A percentile compares a stretch with the other conserved stretches of the same genome.
phyloP scores from a whole-genome alignment of 2,113 vertebrate genomes.

The Microtus montanus region DNA sequence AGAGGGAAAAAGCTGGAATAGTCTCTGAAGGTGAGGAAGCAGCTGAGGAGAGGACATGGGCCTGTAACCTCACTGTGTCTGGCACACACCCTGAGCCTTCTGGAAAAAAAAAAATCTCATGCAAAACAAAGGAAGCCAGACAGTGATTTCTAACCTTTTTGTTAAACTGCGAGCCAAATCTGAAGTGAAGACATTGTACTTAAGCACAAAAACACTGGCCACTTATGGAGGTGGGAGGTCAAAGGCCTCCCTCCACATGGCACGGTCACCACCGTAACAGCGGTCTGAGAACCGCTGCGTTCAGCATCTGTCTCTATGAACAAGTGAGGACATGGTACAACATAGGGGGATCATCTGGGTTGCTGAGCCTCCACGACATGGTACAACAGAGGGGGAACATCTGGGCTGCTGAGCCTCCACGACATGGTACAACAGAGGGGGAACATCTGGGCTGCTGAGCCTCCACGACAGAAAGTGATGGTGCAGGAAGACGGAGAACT shows the following conservation, averaged over 20 bases:
- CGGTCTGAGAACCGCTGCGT: not conserved
- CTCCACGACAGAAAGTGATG: rapidly evolving
- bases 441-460: not conserved
- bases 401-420: rapidly evolving
- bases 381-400: no score
- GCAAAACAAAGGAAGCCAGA: not conserved
- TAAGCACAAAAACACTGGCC: not conserved
- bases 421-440: rapidly evolving
- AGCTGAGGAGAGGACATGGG: not conserved
- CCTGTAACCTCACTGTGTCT: not conserved
- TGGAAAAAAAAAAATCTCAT: not conserved
- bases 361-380: rapidly evolving
- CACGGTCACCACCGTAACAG: not conserved
- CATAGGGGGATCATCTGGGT: rapidly evolving
- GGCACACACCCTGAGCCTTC: not conserved
- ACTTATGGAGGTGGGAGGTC: not conserved
- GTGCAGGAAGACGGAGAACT: not conserved
- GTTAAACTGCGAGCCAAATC: not conserved
- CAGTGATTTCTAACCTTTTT: not conserved
- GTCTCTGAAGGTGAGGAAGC: not conserved
- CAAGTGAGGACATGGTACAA: not conserved
- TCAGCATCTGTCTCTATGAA: not conserved
- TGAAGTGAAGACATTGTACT: not conserved
- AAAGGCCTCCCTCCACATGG: not conserved
- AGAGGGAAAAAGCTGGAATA: not conserved